phyloP scores from a whole-genome alignment of 2,797 vertebrate species.

The Melanotaenia pygmaea region DNA sequence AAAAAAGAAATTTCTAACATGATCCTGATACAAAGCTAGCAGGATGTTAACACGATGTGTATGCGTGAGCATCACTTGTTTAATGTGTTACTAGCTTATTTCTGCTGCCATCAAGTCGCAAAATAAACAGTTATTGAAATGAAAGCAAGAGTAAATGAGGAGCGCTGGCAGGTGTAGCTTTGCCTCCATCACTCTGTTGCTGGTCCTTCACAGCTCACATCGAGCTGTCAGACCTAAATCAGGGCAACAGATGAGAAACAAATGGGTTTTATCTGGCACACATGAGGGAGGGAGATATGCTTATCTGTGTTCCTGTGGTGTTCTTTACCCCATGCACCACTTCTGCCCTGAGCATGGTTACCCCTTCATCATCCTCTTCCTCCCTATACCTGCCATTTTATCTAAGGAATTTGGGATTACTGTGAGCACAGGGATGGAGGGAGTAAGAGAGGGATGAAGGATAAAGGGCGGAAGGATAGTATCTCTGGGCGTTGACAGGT shows the following conservation, averaged over 20 bases:
- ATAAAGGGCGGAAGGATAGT: constrained; percentile 38
- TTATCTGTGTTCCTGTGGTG: constrained; percentile 69
- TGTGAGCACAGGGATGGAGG: constrained; percentile 26
- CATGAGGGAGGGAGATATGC: constrained; percentile 76
- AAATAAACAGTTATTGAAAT: not conserved
- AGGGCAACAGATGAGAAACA: constrained; percentile 74
- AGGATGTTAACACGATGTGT: not conserved
- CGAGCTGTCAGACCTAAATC: constrained; percentile 68
- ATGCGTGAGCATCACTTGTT: not conserved
- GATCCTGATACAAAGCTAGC: not conserved
- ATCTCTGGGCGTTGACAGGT: constrained; percentile 74
- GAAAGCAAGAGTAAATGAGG: not conserved
- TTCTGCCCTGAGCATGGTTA: constrained; percentile 48
- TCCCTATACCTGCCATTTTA: constrained; percentile 67
- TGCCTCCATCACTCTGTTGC: constrained; percentile 43
- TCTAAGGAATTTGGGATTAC: constrained; percentile 80
- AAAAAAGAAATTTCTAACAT: not conserved
- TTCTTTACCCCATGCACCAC: constrained; percentile 58
- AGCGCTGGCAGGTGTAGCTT: not conserved
- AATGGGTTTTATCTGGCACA: constrained; percentile 80
- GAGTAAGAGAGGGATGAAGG: constrained; percentile 13
- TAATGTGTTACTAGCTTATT: not conserved
- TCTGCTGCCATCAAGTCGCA: not conserved
- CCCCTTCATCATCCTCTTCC: constrained; percentile 37
- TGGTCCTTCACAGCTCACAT: constrained; percentile 53